Evolutionary conservation across 1,140 invertebrate genomes (phyloP).

Genomic region (Metaphire vulgaris): DNA sequence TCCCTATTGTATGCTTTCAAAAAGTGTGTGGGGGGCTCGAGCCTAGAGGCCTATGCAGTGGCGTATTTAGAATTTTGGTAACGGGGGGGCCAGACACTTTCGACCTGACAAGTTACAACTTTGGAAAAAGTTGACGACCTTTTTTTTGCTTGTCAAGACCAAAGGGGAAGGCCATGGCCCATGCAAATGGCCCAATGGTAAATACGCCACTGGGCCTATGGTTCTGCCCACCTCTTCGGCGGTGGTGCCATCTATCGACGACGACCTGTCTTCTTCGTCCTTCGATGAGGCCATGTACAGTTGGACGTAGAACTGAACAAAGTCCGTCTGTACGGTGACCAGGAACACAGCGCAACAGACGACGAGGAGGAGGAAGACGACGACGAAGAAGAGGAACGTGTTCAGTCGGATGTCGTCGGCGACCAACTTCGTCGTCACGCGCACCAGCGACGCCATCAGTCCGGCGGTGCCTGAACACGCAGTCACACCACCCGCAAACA

Average conservation of each 20-base stretch:
- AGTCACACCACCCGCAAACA: too few relatives aligned
- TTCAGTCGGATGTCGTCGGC: not conserved
- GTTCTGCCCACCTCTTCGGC: not conserved
- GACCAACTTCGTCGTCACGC: not conserved
- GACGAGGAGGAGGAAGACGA: not conserved
- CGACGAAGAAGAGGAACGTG: not conserved
- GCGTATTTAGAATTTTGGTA: too few relatives aligned
- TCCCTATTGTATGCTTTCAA: too few relatives aligned
- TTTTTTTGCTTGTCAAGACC: too few relatives aligned
- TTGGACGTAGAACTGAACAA: not conserved
- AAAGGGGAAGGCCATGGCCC: too few relatives aligned
- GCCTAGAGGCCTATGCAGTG: too few relatives aligned
- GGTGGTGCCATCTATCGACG: not conserved
- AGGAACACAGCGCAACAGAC: not conserved
- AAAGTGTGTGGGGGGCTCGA: too few relatives aligned
- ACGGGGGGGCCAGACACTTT: too few relatives aligned
- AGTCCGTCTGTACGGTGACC: not conserved
- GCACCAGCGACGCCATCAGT: not conserved
- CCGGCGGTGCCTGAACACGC: not conserved
- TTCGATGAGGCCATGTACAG: not conserved
- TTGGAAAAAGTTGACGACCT: too few relatives aligned
- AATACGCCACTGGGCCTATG: too few relatives aligned
- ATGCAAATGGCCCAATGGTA: too few relatives aligned
- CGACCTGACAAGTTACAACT: too few relatives aligned
- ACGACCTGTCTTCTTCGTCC: not conserved